Percentiles rank a stretch among this genome's conserved stretches.
Evolutionary conservation across 2,113 vertebrate genomes (phyloP).

Genomic region (Apodemus sylvaticus): DNA sequence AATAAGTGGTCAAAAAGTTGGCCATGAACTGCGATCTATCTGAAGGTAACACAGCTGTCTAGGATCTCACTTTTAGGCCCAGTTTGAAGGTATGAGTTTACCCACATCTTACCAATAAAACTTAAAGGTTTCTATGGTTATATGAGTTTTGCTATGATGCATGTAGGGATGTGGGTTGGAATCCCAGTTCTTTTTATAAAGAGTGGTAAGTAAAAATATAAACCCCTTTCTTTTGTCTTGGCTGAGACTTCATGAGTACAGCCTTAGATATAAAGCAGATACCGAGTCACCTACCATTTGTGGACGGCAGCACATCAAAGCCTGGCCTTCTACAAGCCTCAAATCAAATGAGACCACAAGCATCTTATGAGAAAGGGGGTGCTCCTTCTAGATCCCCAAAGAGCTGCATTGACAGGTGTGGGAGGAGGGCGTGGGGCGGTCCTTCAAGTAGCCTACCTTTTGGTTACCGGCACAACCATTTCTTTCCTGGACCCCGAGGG

Average conservation of each 20-base stretch:
- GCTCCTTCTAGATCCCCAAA: background rate
- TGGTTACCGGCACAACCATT: conserved; percentile 85
- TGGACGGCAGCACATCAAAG: background rate
- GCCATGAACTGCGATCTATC: background rate
- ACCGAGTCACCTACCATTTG: background rate
- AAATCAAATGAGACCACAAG: conserved; percentile 51
- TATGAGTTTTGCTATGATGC: background rate
- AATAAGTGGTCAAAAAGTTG: background rate
- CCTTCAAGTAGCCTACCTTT: conserved; percentile 86
- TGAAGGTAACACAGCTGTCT: background rate
- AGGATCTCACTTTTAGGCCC: background rate
- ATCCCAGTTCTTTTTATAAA: conserved; percentile 31
- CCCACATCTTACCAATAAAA: background rate
- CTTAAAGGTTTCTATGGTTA: background rate
- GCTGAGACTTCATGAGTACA: conserved; percentile 28
- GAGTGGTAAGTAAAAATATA: conserved; percentile 2
- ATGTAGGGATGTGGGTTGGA: background rate
- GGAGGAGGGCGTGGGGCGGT: background rate
- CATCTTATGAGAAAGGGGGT: background rate
- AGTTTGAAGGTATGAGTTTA: background rate
- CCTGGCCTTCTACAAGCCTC: background rate
- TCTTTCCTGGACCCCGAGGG: conserved; percentile 95
- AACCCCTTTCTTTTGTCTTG: background rate
- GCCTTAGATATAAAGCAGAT: conserved; percentile 56
- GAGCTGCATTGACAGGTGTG: background rate